phyloP scores from a whole-genome alignment of 2,797 vertebrate species.

The Enteromius viviparus region DNA sequence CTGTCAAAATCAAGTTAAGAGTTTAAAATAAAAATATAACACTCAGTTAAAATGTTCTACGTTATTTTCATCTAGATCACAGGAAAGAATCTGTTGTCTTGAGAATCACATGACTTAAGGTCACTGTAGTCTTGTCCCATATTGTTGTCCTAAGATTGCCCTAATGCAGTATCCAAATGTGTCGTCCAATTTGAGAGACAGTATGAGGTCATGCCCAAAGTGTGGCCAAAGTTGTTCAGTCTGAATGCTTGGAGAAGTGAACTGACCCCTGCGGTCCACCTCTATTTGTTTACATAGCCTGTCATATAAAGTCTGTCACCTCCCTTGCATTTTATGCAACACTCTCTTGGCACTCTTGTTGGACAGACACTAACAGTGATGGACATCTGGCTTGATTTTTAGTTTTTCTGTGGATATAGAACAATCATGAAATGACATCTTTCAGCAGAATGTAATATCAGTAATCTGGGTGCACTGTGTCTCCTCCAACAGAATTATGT shows the following conservation, averaged over 20 bases:
- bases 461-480: neutral
- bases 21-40: neutral
- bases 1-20: neutral
- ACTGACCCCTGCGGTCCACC: constrained; percentile 36
- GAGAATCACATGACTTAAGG: neutral
- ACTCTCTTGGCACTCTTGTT: constrained; percentile 18
- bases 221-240: constrained; percentile 19
- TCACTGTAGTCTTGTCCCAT: neutral
- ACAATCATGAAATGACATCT: neutral
- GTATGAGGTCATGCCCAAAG: constrained; percentile 24
- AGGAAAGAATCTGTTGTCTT: neutral
- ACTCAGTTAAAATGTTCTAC: neutral
- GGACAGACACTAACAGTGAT: constrained; percentile 17
- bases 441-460: neutral
- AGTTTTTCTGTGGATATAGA: neutral
- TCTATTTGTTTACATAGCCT: constrained; percentile 49
- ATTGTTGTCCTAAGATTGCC: neutral
- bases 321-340: constrained; percentile 42
- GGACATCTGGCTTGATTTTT: constrained; percentile 23
- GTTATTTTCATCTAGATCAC: neutral
- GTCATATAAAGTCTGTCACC: constrained; percentile 51
- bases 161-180: constrained; percentile 1
- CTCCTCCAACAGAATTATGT: constrained; percentile 18
- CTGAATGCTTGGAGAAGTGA: constrained; percentile 29
- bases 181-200: constrained; percentile 8